These are phyloP conservation scores for Mormyrus lacerda DNA, from an alignment of 2,113 vertebrate genomes.

Conservation along the genomic window DNA sequence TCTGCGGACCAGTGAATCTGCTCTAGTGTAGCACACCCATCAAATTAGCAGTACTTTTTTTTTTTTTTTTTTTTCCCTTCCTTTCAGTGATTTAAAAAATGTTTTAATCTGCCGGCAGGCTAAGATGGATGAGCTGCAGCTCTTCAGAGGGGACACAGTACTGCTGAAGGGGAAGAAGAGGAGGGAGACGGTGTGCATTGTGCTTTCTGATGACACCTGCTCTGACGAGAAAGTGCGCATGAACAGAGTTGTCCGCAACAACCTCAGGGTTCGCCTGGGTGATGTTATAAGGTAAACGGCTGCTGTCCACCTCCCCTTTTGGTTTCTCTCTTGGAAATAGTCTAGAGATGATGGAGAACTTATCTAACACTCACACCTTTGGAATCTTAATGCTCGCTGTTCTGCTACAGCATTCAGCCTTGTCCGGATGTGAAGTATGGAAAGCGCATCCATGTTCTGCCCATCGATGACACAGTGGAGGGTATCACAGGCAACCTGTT, in stretches of 20 bases:
- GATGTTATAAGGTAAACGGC: slow-evolving; percentile 86
- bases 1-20: neutral
- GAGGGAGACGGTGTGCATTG: slow-evolving; percentile 93
- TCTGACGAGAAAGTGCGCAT: slow-evolving; percentile 98
- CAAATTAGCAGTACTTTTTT: neutral
- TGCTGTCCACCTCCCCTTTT: neutral
- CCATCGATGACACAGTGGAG: slow-evolving; percentile 96
- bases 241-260: slow-evolving; percentile 98
- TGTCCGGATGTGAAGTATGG: slow-evolving; percentile 98
- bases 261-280: slow-evolving; percentile 87
- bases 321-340: neutral
- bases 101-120: slow-evolving; percentile 55
- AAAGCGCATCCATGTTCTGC: slow-evolving; percentile 94
- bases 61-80: too few relatives aligned
- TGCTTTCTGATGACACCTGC: slow-evolving; percentile 93
- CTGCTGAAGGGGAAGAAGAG: slow-evolving; percentile 97
- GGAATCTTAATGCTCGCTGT: neutral
- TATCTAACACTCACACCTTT: neutral
- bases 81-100: neutral
- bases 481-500: slow-evolving; percentile 97
- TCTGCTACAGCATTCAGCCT: slow-evolving; percentile 82
- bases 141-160: slow-evolving; percentile 96
- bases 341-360: neutral
- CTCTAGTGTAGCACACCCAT: neutral
- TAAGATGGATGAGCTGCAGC: slow-evolving; percentile 97